Evolutionary conservation across 2,113 vertebrate species (phyloP), one percentile per base, ranked within the genome.

Genomic region (human (Homo sapiens)): DNA sequence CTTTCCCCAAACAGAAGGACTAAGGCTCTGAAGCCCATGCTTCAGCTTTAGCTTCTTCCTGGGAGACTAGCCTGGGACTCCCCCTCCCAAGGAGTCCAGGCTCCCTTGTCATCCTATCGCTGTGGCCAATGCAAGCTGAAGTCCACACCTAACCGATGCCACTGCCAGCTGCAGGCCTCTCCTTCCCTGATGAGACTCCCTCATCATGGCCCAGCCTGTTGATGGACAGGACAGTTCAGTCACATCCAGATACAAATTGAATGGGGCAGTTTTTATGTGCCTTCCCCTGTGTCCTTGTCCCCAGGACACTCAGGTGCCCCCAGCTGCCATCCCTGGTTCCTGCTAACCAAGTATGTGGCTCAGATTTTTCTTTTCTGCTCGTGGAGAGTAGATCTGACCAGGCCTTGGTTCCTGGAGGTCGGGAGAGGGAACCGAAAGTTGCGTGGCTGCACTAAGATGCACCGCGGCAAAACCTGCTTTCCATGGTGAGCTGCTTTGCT

Each of bases 371-470:
- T 82, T 55, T 50, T 40, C 80, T 75, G 20, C 55, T 75, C 72
- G 32, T 16, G 27, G 59, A 45, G 8, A 66, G 61, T 35, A 27
- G 43, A 73, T n/a, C 11, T 75, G 32, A 20, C 8, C 38, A 75
- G 50, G 43, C 20, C 52, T 43, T 0, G 0, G 52, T 22, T 55
- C 61, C 25, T 1, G 4, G 30, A 38, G 10, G 0, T 73, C 14
- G 48, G 52, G 40, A 66, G 40, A 55, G 50, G 66, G 50, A 43
- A 12, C 48, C 5, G 0, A 50, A 45, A 43, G 23, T 1, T 7
- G 0, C 5, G 1, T 14, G 8, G 25, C 27, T 38, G 12, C 64
- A 25, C n/a, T 66, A 6, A 20, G 55, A 70, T 1, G 38, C 30
- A 17, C 14, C 17, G 10, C 10, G 16, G 73, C 12, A 8, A 32